Percentiles rank a stretch among this genome's conserved stretches.
These are phyloP conservation scores for Palythoa caribaeorum DNA, from an alignment of 92 coral and sea anemone genomes.

Conservation along the genomic window DNA sequence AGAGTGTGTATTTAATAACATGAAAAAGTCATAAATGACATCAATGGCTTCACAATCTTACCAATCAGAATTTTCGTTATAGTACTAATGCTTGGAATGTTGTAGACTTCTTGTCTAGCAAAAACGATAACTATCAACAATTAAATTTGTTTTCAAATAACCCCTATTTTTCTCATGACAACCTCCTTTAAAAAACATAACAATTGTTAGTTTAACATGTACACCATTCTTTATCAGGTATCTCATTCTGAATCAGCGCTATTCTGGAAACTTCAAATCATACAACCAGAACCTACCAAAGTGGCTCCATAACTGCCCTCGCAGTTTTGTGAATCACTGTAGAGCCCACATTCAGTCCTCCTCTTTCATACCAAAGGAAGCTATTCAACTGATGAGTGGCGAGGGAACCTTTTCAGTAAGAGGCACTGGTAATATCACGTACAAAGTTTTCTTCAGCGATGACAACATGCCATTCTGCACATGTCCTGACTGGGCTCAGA, in stretches of 20 bases:
- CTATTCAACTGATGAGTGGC: background rate
- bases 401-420: slow-evolving; percentile 16
- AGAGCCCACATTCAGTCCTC: slow-evolving; percentile 6
- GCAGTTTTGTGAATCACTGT: slow-evolving; percentile 43
- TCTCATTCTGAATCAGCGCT: slow-evolving; percentile 39
- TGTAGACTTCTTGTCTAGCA: background rate
- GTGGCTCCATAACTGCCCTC: slow-evolving; percentile 53
- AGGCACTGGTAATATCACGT: slow-evolving; percentile 11
- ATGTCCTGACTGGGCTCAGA: slow-evolving; percentile 47
- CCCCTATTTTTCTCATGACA: background rate
- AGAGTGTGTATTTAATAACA: background rate
- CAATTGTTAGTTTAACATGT: background rate
- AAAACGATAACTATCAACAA: background rate
- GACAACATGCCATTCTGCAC: slow-evolving; percentile 39
- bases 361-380: slow-evolving; percentile 20
- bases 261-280: slow-evolving; percentile 43
- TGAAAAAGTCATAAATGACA: background rate
- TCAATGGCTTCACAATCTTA: background rate
- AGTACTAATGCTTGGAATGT: background rate
- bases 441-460: slow-evolving; percentile 35
- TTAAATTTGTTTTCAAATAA: background rate
- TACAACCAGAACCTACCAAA: slow-evolving; percentile 41
- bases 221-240: background rate
- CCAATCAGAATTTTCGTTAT: background rate
- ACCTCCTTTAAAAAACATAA: background rate